These are phyloP conservation scores for Macquaria australasica DNA, from an alignment of 2,113 vertebrate genomes.

Conservation along the genomic window DNA sequence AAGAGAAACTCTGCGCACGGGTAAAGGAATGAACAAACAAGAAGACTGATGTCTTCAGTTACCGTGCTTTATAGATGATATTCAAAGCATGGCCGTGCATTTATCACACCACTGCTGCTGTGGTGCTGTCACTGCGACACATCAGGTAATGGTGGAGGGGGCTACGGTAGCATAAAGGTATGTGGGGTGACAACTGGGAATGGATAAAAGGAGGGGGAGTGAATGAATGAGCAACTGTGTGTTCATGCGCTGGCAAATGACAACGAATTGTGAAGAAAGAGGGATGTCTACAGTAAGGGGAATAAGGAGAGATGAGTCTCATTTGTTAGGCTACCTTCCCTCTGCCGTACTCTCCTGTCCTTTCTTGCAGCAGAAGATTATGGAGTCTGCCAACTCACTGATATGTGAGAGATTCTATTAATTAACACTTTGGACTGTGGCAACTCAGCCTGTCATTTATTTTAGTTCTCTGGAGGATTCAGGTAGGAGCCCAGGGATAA, in stretches of 20 bases:
- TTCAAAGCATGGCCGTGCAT: conserved; percentile 70
- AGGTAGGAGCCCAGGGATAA: conserved; percentile 2
- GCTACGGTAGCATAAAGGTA: conserved; percentile 13
- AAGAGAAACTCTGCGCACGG: background rate
- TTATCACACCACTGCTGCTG: conserved; percentile 54
- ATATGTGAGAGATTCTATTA: conserved; percentile 49
- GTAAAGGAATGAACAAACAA: conserved; percentile 53
- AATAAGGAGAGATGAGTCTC: conserved; percentile 38
- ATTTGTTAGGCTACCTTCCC: background rate
- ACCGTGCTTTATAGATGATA: conserved; percentile 72
- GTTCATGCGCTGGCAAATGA: conserved; percentile 38
- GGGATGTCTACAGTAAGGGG: background rate
- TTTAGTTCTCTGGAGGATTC: background rate
- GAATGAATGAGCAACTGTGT: conserved; percentile 34
- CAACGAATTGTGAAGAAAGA: conserved; percentile 56
- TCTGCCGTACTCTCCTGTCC: background rate
- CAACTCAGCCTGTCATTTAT: background rate
- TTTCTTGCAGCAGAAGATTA: conserved; percentile 30
- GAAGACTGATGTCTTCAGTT: conserved; percentile 71
- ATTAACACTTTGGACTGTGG: conserved; percentile 49
- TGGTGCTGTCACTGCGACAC: conserved; percentile 44
- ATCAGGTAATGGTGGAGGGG: conserved; percentile 48
- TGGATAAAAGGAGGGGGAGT: background rate
- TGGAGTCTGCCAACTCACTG: conserved; percentile 23
- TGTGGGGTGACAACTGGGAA: conserved; percentile 36